Percentiles rank a stretch among this genome's conserved stretches.
Evolutionary conservation across 2,888 invertebrate species (phyloP).

Genomic region (Pollenia amentaria): DNA sequence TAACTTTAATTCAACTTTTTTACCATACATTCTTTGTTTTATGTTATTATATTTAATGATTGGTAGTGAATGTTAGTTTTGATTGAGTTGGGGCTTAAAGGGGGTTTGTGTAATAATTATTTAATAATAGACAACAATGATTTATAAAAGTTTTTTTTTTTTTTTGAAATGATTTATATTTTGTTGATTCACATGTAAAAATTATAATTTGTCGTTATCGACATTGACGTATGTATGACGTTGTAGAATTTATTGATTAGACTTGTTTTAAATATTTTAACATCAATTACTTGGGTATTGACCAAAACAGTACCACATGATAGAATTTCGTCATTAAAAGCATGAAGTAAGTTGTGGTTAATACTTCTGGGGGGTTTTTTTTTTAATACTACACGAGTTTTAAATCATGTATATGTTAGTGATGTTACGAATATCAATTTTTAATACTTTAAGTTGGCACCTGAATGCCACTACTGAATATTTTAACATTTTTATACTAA

Average conservation of each 20-base stretch:
- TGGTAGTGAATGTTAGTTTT: background rate
- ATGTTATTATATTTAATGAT: background rate
- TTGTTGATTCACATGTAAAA: background rate
- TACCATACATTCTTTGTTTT: background rate
- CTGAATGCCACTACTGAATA: no score
- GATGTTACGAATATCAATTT: no score
- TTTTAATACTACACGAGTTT: no score
- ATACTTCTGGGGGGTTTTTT: no score
- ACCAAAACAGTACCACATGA: background rate
- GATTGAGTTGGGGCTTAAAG: background rate
- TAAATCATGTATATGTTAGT: no score
- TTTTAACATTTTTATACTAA: no score
- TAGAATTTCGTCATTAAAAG: background rate
- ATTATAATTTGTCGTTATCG: constrained; percentile 1
- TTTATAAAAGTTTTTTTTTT: constrained; percentile 1
- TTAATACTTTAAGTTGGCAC: no score
- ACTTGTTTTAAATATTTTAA: background rate
- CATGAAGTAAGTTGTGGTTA: no score
- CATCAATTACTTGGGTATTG: background rate
- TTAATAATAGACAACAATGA: background rate
- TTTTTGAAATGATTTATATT: background rate
- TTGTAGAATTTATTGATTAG: background rate
- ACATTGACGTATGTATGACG: constrained; percentile 35
- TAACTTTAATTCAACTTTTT: constrained; percentile 31
- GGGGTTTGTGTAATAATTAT: no score